Conservation (phyloP, 1,140 invertebrate species). For the Daktulosphaira vitifoliae region DNA sequence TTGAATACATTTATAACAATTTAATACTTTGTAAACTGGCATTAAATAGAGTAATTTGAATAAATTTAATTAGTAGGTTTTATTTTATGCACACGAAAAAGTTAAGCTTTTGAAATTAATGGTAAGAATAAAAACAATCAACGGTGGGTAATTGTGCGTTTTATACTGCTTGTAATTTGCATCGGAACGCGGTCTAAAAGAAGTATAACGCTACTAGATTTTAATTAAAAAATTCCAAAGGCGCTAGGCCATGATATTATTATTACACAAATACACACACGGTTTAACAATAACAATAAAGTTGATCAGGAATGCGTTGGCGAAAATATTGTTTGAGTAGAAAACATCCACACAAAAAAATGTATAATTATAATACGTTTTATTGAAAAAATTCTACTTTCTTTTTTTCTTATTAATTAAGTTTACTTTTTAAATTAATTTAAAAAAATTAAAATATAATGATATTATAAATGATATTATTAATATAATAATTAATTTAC, state of each 20-base stretch:
- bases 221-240: slow-evolving; percentile 33
- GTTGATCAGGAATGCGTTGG: slow-evolving; percentile 24
- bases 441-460: too few species aligned
- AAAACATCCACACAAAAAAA: slow-evolving; percentile 3
- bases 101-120: slow-evolving; percentile 9
- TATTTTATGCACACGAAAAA: too few species aligned
- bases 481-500: too few species aligned
- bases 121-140: slow-evolving; percentile 11
- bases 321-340: slow-evolving; percentile 23
- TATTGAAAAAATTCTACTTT: not conserved
- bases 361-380: not conserved
- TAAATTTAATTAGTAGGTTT: too few species aligned
- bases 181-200: not conserved
- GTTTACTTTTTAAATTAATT: too few species aligned
- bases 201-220: slow-evolving; percentile 9
- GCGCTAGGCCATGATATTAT: slow-evolving; percentile 1
- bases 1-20: too few species aligned
- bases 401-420: too few species aligned
- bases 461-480: too few species aligned
- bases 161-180: slow-evolving; percentile 16
- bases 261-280: not conserved
- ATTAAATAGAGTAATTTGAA: too few species aligned
- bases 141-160: not conserved
- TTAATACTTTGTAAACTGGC: too few species aligned
- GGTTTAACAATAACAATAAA: slow-evolving; percentile 30